A percentile compares a stretch with the other conserved stretches of the same genome.
Conservation (phyloP, 2,113 vertebrate species). For the Phrynocephalus versicolor region DNA sequence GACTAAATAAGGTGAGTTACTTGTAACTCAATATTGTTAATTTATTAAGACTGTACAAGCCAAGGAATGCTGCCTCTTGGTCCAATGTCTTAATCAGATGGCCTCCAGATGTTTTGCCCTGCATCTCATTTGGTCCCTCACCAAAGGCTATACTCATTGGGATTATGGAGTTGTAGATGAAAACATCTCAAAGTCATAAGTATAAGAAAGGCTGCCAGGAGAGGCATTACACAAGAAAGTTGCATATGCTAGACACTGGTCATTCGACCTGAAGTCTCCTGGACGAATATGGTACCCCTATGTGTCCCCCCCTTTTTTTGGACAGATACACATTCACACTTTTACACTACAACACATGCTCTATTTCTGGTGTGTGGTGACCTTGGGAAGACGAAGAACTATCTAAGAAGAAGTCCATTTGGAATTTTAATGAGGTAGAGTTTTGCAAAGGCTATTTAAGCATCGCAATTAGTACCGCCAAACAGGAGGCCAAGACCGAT, state of each 20-base stretch:
- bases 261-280: neutral
- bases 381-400: neutral
- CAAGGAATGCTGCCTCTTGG: too few relatives aligned
- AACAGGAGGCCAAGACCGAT: conserved; percentile 9
- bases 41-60: too few relatives aligned
- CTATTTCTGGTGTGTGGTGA: neutral
- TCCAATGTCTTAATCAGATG: too few relatives aligned
- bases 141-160: neutral
- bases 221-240: too few relatives aligned
- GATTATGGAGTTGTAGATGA: neutral
- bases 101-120: neutral
- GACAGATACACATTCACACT: neutral
- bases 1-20: too few relatives aligned
- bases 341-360: neutral
- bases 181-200: neutral
- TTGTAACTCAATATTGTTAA: too few relatives aligned
- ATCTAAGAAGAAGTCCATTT: neutral
- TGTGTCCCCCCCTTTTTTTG: neutral
- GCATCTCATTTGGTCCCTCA: neutral
- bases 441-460: conserved; percentile 6
- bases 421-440: neutral
- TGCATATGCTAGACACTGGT: neutral
- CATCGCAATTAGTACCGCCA: neutral
- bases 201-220: neutral
- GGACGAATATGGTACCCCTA: neutral